Evolutionary conservation across 2,113 vertebrate species (phyloP), one percentile per base, ranked within the genome.

Genomic region (Spea bombifrons): DNA sequence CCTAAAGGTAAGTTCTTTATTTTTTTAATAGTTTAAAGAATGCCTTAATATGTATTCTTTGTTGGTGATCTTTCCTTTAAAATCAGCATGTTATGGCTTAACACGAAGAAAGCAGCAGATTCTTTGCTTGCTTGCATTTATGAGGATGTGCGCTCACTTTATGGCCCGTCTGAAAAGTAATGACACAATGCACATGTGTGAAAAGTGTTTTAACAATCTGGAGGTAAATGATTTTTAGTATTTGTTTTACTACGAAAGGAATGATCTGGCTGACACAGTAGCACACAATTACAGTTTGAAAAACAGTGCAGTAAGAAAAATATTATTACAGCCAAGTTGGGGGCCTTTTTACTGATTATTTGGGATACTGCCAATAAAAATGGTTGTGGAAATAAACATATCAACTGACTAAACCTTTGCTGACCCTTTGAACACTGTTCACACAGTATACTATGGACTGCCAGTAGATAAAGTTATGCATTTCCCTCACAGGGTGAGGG

Each of bases 291-390:
- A 80, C 86, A 85, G 83, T 84, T 78, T 87, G 73, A 79, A 88
- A 89, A 50, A 83, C n/a, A 86, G 84, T 81, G 82, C 86, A 84
- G 83, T 64, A 83, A 87, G 48, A 87, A 81, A 65, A 88, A 87
- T 85, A 85, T 0, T 4, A 75, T 84, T 79, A 78, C 64, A 86
- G 83, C 73, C 84, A 89, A 82, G 81, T 78, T 83, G 84, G 83
- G 85, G 83, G 73, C 80, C 81, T 84, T 83, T 90, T 84, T 86
- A 83, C 82, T 87, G 83, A 83, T 87, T 87, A 71, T 86, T 84
- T 90, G 88, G 83, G 49, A 83, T 81, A 71, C 43, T 83, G 71
- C 88, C 89, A 91, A 86, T 87, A 81, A 90, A 91, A 91, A 90
- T 85, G 79, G 84, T 90, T 87, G 80, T 83, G 84, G 84, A 86